Conservation (phyloP, 2,113 vertebrate genomes). For the Labrus mixtus region DNA sequence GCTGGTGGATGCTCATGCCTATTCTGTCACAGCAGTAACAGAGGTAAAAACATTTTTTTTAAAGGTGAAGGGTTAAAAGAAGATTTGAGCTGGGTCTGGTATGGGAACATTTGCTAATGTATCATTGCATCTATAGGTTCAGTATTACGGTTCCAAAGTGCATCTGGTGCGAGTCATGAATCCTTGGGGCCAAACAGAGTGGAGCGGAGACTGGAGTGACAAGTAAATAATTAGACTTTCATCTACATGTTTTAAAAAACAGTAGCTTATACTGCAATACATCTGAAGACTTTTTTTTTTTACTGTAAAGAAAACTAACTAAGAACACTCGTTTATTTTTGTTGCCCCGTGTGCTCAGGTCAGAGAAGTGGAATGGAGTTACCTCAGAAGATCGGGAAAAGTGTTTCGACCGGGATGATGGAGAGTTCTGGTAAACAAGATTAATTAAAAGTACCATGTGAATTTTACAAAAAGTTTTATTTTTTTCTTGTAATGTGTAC, state of each 20-base stretch:
- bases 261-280: neutral
- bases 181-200: slow-evolving; percentile 51
- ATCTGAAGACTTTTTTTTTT: neutral
- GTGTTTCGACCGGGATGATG: slow-evolving; percentile 25
- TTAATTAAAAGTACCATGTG: neutral
- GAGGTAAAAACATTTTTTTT: slow-evolving; percentile 35
- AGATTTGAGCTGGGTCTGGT: neutral
- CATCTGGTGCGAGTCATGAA: slow-evolving; percentile 63
- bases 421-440: slow-evolving; percentile 67
- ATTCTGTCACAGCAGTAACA: slow-evolving; percentile 59
- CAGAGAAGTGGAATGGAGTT: slow-evolving; percentile 30
- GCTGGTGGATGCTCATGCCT: slow-evolving; percentile 53
- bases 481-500: too few species aligned
- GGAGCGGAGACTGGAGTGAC: slow-evolving; percentile 66
- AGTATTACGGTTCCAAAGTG: neutral
- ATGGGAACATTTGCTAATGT: neutral
- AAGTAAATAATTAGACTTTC: slow-evolving; percentile 2
- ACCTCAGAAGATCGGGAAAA: slow-evolving; percentile 42
- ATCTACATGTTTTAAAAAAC: too few species aligned
- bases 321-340: neutral
- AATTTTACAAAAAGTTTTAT: neutral
- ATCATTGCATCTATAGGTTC: slow-evolving; percentile 26
- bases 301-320: neutral
- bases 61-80: neutral
- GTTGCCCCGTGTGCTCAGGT: slow-evolving; percentile 35